Conservation (phyloP, 1,140 invertebrate species). For the Coenobita brevimanus region DNA sequence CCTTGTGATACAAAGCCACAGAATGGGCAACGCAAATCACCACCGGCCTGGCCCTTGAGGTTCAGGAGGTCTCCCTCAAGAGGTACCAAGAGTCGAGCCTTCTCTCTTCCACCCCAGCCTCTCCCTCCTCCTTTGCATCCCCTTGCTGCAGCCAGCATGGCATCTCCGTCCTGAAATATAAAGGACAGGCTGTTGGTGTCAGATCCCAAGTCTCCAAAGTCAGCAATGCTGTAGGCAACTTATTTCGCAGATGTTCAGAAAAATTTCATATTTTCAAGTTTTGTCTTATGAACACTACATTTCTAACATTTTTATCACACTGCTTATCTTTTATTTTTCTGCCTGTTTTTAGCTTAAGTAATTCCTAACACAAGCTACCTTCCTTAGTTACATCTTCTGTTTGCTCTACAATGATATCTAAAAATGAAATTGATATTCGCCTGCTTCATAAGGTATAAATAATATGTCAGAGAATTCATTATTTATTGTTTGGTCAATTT, state of each 20-base stretch:
- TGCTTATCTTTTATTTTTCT: too few species aligned
- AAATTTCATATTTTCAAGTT: too few species aligned
- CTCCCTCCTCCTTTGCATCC: slow-evolving; percentile 51
- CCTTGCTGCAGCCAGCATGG: slow-evolving; percentile 45
- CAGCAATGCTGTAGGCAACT: not conserved
- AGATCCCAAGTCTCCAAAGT: not conserved
- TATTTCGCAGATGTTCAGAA: too few species aligned
- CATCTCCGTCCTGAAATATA: slow-evolving; percentile 56
- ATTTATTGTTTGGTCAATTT: too few species aligned
- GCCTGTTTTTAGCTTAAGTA: too few species aligned
- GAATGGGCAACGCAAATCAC: slow-evolving; percentile 52
- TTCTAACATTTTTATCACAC: too few species aligned
- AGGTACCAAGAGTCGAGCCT: slow-evolving; percentile 36
- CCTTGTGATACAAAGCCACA: slow-evolving; percentile 64
- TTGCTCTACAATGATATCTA: too few species aligned
- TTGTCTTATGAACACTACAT: too few species aligned
- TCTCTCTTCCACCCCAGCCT: slow-evolving; percentile 56
- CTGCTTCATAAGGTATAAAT: not conserved
- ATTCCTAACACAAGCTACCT: too few species aligned
- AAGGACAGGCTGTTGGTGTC: slow-evolving; percentile 61
- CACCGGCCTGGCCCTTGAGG: slow-evolving; percentile 29
- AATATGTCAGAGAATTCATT: too few species aligned
- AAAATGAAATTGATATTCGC: too few species aligned
- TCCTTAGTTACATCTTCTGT: too few species aligned
- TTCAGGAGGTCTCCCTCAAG: slow-evolving; percentile 45